Percentiles rank a stretch among this genome's conserved stretches.
phyloP scores from a whole-genome alignment of 2,797 vertebrate genomes.

The Nothura maculosa region DNA sequence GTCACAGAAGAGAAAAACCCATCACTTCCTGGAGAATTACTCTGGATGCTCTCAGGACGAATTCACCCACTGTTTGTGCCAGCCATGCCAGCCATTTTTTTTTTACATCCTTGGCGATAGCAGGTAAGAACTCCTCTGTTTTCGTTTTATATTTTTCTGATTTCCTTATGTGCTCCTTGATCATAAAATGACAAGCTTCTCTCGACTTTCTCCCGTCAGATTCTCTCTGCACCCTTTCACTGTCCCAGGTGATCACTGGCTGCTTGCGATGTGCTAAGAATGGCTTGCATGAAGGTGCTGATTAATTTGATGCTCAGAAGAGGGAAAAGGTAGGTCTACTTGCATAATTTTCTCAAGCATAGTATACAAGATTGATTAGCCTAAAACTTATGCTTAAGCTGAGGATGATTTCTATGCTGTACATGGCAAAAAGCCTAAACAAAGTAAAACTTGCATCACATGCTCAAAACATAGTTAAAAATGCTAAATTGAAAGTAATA shows the following conservation, averaged over 20 bases:
- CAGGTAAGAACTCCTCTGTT: constrained; percentile 42
- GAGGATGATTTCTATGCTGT: accelerated
- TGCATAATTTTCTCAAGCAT: not conserved
- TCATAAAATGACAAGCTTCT: constrained; percentile 10
- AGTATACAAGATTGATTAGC: not conserved
- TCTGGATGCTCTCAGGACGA: not conserved
- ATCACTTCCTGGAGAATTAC: not conserved
- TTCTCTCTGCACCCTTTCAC: not conserved
- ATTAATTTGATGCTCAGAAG: not conserved
- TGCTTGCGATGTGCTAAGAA: not conserved
- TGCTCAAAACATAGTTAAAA: not conserved
- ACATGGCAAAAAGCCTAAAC: not conserved
- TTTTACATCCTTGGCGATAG: not conserved
- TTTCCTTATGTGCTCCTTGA: not conserved
- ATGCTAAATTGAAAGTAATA: not conserved
- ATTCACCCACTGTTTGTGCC: not conserved
- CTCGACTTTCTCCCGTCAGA: not conserved
- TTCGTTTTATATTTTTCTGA: not conserved
- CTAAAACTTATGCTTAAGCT: not conserved
- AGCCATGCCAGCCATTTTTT: not conserved
- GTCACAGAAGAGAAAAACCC: not conserved
- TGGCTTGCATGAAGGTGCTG: not conserved
- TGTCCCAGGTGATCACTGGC: not conserved
- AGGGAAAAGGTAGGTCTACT: not conserved
- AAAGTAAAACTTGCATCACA: not conserved